Percentiles rank a stretch among this genome's conserved stretches.
Evolutionary conservation across 2,888 invertebrate genomes (phyloP).

Genomic region (Aricia artaxerxes): DNA sequence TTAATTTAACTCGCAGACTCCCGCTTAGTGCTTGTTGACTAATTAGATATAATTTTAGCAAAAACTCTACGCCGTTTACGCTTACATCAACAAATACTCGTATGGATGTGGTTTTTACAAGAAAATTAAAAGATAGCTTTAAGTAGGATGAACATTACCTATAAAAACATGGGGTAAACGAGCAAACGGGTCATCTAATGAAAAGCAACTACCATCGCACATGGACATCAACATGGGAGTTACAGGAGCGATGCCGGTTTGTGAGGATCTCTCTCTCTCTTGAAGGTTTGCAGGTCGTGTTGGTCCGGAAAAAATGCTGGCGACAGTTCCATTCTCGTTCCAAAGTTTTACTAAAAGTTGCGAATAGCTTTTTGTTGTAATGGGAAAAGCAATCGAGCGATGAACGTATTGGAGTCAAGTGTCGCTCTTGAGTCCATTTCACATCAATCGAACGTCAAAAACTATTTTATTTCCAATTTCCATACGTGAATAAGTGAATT

Average conservation of each 20-base stretch:
- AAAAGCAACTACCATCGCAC: no score
- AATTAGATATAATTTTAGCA: neutral
- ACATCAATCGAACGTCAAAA: slow-evolving; percentile 18
- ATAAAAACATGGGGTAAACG: no score
- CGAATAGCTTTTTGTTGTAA: slow-evolving; percentile 1
- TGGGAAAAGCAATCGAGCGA: neutral
- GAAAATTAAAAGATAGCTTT: neutral
- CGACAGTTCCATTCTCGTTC: no score
- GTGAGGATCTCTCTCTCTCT: no score
- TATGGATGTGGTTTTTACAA: neutral
- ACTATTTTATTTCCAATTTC: slow-evolving; percentile 13
- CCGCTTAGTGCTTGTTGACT: neutral
- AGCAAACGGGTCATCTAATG: no score
- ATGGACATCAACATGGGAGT: no score
- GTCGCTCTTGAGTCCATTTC: neutral
- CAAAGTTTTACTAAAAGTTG: neutral
- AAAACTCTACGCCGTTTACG: neutral
- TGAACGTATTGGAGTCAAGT: slow-evolving; percentile 18
- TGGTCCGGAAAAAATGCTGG: no score
- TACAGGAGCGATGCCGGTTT: no score
- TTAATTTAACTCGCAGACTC: slow-evolving; percentile 13
- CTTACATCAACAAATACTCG: neutral
- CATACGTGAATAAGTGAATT: neutral
- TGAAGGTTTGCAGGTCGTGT: no score
- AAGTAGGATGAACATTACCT: no score